Evolutionary conservation across 2,113 vertebrate genomes (phyloP).

Genomic region (Ceyx melanurus): DNA sequence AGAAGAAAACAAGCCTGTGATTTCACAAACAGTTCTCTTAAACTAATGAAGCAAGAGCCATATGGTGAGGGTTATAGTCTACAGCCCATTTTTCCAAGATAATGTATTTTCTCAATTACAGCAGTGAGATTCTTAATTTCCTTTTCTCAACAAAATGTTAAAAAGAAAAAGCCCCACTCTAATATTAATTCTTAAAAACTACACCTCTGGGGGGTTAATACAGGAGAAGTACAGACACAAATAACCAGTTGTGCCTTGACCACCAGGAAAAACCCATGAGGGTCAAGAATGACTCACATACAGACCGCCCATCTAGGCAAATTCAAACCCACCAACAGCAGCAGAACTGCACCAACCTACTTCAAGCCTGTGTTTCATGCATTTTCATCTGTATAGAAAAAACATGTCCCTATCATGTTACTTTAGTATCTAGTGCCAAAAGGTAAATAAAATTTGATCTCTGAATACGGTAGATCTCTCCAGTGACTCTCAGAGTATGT

Average conservation of each 20-base stretch:
- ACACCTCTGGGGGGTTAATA: fast-evolving
- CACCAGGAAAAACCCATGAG: neutral
- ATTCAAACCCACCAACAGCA: neutral
- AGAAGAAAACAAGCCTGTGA: neutral
- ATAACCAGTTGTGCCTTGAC: neutral
- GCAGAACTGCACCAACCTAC: fast-evolving
- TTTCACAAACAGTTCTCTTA: constrained; percentile 33
- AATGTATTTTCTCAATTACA: constrained; percentile 30
- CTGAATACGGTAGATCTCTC: neutral
- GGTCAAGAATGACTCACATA: neutral
- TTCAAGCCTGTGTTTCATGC: fast-evolving
- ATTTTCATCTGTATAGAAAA: neutral
- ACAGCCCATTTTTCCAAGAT: constrained; percentile 5
- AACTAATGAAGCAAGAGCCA: constrained; percentile 30
- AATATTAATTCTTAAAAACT: neutral
- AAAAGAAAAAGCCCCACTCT: neutral
- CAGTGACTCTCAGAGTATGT: neutral
- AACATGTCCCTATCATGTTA: neutral
- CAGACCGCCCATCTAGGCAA: neutral
- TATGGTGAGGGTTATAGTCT: neutral
- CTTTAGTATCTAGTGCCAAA: neutral
- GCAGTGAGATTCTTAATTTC: constrained; percentile 15
- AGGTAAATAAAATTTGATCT: neutral
- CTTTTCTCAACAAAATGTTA: neutral
- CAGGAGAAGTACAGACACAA: fast-evolving